Base-by-base conservation (phyloP, 1,140 invertebrate species). In the Drosophila pallidifrons region DNA sequence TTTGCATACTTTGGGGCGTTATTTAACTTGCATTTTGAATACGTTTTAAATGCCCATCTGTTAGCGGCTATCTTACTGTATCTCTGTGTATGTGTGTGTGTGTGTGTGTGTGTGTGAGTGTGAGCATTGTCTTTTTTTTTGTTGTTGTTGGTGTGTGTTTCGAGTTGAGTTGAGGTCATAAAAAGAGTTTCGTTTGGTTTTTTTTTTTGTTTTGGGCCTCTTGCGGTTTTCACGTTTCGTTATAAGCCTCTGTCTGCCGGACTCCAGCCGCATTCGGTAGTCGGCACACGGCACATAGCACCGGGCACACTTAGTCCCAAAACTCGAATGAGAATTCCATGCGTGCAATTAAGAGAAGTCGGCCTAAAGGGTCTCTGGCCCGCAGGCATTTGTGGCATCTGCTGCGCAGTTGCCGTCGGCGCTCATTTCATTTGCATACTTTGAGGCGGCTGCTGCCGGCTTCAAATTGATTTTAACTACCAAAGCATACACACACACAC, bases 21-120 rank as follows among this genome's bases (percentile, higher is more conserved):
- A 78, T 85, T 85, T 86, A 86, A 85, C 78, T 86, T 85, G 82
- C 82, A 85, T 86, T 85, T 85, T 71, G 82, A 85, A 81, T 87
- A 78, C 82, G 75, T 71, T 85, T 86, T 86, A 87, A 85, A 86
- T 86, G 79, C 79, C 55, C 78, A 68, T 79, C 75, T 78, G 65
- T 49, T 68, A 38, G 43, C 38, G 38, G 16, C 32, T 57, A 13
- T 41, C 32, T 57, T 5, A 2, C 8, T 41, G 54, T 46, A 15
- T 38, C 13, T 15, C 13, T 41, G 8, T 41, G 54, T 11, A 8
- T 30, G 32, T 49, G 30, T 41, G 43, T 20, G 35, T 43, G 47
- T 65, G 16, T 20, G 43, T 20, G 35, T 43, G 47, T 65, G 15
- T 15, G 15, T 15, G 15, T 15, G n/a, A 38, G 15, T 15, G 15